Conservation (phyloP, 2,113 vertebrate species). For the Plestiodon gilberti region DNA sequence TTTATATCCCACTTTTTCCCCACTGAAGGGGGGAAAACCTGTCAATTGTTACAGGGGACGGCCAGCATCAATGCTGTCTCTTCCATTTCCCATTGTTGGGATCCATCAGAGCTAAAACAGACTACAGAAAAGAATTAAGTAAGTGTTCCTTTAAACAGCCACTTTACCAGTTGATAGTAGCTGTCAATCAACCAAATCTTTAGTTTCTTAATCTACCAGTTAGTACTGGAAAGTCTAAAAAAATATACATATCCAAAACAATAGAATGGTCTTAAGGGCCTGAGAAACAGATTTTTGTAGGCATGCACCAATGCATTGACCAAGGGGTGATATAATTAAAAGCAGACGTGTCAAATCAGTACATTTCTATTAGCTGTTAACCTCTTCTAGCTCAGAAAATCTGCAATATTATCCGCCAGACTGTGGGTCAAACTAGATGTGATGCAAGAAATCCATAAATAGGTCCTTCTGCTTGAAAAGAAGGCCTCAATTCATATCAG, state of each 20-base stretch:
- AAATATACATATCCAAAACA: neutral
- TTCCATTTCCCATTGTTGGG: neutral
- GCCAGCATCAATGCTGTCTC: neutral
- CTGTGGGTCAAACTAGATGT: no score
- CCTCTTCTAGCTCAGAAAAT: neutral
- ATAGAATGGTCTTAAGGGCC: neutral
- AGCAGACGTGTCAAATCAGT: neutral
- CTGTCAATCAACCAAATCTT: neutral
- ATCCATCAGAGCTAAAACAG: neutral
- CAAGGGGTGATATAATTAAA: neutral
- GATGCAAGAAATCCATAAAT: no score
- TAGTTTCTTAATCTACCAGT: neutral
- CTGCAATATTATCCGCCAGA: neutral
- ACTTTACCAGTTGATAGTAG: neutral
- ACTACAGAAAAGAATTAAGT: neutral
- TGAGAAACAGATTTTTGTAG: neutral
- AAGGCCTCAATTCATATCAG: no score
- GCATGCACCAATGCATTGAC: neutral
- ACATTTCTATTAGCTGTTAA: neutral
- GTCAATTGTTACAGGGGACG: neutral
- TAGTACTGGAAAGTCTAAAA: neutral
- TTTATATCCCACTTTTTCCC: no score
- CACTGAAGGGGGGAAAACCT: no score
- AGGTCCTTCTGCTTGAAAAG: no score
- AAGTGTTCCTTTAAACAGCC: neutral